Evolutionary conservation across 2,888 invertebrate species (phyloP).

Genomic region (Disparrhopalites patrizii): DNA sequence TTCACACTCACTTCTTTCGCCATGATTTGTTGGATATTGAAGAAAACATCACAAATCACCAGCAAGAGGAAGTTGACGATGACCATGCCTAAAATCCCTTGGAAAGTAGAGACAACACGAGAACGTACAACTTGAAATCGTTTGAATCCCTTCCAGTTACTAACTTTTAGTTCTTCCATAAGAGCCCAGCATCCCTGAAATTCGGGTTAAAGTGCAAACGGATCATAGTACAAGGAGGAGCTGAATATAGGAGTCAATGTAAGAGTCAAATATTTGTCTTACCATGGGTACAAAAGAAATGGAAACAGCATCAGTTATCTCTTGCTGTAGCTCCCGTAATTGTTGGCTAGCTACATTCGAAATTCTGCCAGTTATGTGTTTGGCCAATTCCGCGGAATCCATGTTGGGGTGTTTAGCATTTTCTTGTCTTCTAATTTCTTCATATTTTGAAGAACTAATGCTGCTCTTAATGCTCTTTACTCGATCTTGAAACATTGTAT

Average conservation of each 20-base stretch:
- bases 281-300: conserved; percentile 5
- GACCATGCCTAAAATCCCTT: neutral
- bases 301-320: neutral
- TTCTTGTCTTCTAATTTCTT: neutral
- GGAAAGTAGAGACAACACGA: neutral
- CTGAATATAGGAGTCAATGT: neutral
- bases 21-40: neutral
- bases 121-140: neutral
- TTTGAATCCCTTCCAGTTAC: conserved; percentile 12
- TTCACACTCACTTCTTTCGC: neutral
- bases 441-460: neutral
- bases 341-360: neutral
- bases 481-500: neutral
- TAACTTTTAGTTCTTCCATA: neutral
- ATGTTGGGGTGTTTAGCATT: neutral
- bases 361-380: neutral
- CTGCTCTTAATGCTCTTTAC: neutral
- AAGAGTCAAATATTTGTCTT: neutral
- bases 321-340: neutral
- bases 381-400: neutral
- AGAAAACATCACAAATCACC: neutral
- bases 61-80: neutral
- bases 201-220: neutral
- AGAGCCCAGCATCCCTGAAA: conserved; percentile 13
- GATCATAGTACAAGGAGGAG: neutral